Percentiles rank a stretch among this genome's conserved stretches.
Conservation (phyloP, 2,797 vertebrate species). For the Mycteria americana region DNA sequence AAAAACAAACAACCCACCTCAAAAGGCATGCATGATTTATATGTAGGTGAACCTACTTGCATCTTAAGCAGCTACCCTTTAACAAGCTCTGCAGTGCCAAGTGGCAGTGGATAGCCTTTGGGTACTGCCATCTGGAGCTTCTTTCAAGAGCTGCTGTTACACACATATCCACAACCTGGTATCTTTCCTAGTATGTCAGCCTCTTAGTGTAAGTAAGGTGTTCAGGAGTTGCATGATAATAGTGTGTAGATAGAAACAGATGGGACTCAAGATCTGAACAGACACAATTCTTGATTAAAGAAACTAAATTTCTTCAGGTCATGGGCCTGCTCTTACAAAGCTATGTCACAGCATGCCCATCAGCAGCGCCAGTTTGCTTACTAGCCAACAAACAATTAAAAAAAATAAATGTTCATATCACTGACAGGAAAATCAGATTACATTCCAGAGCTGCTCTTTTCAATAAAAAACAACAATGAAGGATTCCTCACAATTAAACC, state of each 20-base stretch:
- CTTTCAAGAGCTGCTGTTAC: rapidly evolving
- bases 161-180: neutral
- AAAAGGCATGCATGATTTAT: neutral
- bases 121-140: neutral
- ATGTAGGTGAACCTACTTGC: neutral
- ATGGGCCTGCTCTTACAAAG: neutral
- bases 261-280: neutral
- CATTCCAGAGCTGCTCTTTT: neutral
- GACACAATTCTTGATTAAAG: neutral
- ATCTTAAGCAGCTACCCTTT: neutral
- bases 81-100: neutral
- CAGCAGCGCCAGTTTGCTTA: neutral
- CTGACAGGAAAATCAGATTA: neutral
- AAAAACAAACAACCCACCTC: neutral
- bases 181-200: neutral
- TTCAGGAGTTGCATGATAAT: neutral
- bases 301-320: neutral
- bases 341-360: neutral
- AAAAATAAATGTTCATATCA: neutral
- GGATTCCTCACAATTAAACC: neutral
- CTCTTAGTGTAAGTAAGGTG: neutral
- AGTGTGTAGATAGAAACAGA: neutral
- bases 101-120: neutral
- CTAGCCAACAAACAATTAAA: neutral
- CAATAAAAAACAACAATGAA: neutral